These are phyloP conservation scores for Glossosoma conforme DNA, from an alignment of 1,140 invertebrate species.

Conservation along the genomic window DNA sequence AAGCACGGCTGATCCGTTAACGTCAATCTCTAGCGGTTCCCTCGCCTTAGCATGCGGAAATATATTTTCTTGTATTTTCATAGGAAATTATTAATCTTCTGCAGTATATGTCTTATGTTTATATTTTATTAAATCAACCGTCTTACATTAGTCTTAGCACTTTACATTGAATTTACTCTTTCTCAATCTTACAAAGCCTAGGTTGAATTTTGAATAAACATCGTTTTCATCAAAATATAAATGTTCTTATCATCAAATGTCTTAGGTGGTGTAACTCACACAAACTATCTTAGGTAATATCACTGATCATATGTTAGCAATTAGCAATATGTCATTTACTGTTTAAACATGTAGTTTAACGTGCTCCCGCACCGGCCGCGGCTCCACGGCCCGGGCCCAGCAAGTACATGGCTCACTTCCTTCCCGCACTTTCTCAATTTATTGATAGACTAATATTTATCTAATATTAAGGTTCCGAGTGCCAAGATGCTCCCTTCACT, in stretches of 20 bases:
- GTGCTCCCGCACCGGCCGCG: constrained; percentile 24
- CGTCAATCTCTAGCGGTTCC: too few species aligned
- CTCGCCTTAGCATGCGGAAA: constrained; percentile 3
- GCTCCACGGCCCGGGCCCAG: background rate
- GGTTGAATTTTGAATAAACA: constrained; percentile 27
- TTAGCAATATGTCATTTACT: constrained; percentile 27
- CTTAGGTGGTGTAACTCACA: constrained; percentile 22
- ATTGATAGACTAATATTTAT: constrained; percentile 1
- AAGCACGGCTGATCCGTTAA: too few species aligned
- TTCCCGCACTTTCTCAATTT: background rate
- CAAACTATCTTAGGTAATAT: constrained; percentile 29
- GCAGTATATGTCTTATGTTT: constrained; percentile 24
- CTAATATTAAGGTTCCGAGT: background rate
- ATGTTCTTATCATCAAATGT: constrained; percentile 26
- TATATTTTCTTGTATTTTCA: constrained; percentile 12
- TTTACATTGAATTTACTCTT: constrained; percentile 22
- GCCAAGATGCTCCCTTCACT: constrained; percentile 13
- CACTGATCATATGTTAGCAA: constrained; percentile 30
- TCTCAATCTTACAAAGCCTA: constrained; percentile 26
- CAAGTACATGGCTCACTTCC: background rate
- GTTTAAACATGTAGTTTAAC: constrained; percentile 28
- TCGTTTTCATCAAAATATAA: constrained; percentile 32
- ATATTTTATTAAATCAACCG: constrained; percentile 20
- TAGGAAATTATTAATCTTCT: constrained; percentile 22
- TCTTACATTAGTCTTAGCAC: constrained; percentile 27